Conservation (phyloP, 1,140 invertebrate genomes). For the Platyura marginata region DNA sequence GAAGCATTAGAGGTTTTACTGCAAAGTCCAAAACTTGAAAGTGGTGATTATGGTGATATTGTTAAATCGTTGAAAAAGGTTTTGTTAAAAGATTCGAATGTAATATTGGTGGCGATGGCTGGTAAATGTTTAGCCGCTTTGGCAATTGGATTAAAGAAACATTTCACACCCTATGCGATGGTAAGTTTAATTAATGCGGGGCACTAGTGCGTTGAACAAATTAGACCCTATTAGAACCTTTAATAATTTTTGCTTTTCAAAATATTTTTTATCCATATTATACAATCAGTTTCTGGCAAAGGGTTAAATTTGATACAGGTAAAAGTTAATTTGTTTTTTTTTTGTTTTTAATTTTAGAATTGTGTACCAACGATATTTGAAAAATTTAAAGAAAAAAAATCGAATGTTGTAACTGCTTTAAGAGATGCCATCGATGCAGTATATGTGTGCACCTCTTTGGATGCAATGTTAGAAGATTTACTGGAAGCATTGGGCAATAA, state of each 20-base stretch:
- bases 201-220: no score
- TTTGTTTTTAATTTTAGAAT: slow-evolving; percentile 22
- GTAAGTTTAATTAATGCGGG: no score
- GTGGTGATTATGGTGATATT: slow-evolving; percentile 83
- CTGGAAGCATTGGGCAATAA: slow-evolving; percentile 78
- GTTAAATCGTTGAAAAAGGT: slow-evolving; percentile 80
- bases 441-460: slow-evolving; percentile 65
- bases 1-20: slow-evolving; percentile 62
- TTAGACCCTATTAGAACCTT: no score
- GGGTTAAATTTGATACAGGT: no score
- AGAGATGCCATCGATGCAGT: slow-evolving; percentile 86
- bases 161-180: slow-evolving; percentile 70
- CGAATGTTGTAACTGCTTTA: slow-evolving; percentile 67
- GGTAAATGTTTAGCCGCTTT: slow-evolving; percentile 68
- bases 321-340: background rate
- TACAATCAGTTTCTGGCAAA: no score
- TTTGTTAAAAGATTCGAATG: slow-evolving; percentile 88
- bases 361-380: slow-evolving; percentile 70
- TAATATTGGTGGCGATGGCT: slow-evolving; percentile 76
- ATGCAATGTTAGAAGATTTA: slow-evolving; percentile 72
- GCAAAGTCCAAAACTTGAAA: slow-evolving; percentile 67
- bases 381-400: slow-evolving; percentile 97
- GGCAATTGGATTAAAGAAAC: slow-evolving; percentile 71
- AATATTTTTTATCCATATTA: no score
- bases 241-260: no score